Conservation (phyloP, 2,113 vertebrate species). For the Raja brachyura region DNA sequence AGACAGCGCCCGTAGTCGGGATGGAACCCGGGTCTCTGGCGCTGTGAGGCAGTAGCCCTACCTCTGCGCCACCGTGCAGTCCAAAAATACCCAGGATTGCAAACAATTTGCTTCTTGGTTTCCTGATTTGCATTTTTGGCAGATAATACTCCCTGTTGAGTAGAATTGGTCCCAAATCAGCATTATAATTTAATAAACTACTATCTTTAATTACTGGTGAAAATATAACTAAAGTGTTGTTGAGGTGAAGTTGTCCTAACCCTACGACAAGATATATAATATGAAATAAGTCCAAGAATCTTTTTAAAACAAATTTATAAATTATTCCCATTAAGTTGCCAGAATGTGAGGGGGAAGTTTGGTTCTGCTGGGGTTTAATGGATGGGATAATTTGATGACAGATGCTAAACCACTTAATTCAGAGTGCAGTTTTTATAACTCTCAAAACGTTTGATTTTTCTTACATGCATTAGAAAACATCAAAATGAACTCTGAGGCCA, state of each 20-base stretch:
- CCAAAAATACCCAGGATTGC: neutral
- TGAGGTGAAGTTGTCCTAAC: neutral
- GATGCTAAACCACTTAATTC: too few relatives aligned
- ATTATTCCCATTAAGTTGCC: neutral
- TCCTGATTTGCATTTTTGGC: neutral
- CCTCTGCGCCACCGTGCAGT: too few relatives aligned
- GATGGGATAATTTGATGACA: neutral
- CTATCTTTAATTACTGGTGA: neutral
- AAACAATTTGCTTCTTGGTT: neutral
- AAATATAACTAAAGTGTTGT: neutral
- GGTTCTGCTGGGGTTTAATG: neutral
- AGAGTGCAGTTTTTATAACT: neutral
- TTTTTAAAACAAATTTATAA: neutral
- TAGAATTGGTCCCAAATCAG: neutral
- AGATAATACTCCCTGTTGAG: neutral
- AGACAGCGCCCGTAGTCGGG: too few relatives aligned
- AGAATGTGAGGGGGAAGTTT: neutral
- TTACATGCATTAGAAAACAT: neutral
- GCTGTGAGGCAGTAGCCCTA: too few relatives aligned
- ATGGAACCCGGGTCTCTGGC: too few relatives aligned
- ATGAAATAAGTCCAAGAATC: neutral
- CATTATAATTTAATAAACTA: neutral
- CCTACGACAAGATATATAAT: neutral
- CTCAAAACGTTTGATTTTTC: neutral
- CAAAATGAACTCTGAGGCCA: neutral